Base-by-base conservation (phyloP, 2,888 invertebrate genomes). In the Parnassius mnemosyne region DNA sequence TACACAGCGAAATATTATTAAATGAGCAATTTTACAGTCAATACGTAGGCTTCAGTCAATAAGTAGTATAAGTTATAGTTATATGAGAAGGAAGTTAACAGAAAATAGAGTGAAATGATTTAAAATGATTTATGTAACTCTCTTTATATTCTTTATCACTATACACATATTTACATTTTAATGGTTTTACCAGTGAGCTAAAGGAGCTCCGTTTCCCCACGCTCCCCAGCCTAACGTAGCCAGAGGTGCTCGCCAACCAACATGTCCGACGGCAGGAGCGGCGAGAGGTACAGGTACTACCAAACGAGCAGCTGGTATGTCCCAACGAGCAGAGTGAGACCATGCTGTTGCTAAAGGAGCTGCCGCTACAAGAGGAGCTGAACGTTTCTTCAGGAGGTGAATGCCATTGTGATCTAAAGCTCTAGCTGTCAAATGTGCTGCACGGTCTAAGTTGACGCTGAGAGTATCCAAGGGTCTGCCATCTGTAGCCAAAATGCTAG, bases 391-490 rank as follows among this genome's bases (percentile, higher is more conserved):
- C 67, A 87, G 70, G 46, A 80, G 64, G 66, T 83, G 85, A 53
- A 70, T 76, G 10, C 75, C 75, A 53, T 78, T 84, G 53, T 76
- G 76, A 63, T 84, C 84, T 9, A 89, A 76, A 44, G 85, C 85
- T 66, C 79, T 80, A 5, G 89, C 89, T 60, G 87, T 89, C 66
- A 76, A 72, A 71, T 89, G 89, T 60, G 85, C 84, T 12, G 84
- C 87, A 60, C 88, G 87, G 74, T 90, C 90, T 69, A 88, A 73
- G 74, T 90, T 90, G 50, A 92, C 91, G 66, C 87, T 89, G 49
- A 90, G 77, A 58, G 91, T 92, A 66, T 92, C 91, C 52, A 92
- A 75, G 2, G 91, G 91, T 71, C 89, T 87, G 74, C 91, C 90
- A 67, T 89, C 89, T 54, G 86, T 80, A 56, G 87, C 88, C 67